phyloP scores from a whole-genome alignment of 1,140 invertebrate genomes.

The Diabrotica undecimpunctata region DNA sequence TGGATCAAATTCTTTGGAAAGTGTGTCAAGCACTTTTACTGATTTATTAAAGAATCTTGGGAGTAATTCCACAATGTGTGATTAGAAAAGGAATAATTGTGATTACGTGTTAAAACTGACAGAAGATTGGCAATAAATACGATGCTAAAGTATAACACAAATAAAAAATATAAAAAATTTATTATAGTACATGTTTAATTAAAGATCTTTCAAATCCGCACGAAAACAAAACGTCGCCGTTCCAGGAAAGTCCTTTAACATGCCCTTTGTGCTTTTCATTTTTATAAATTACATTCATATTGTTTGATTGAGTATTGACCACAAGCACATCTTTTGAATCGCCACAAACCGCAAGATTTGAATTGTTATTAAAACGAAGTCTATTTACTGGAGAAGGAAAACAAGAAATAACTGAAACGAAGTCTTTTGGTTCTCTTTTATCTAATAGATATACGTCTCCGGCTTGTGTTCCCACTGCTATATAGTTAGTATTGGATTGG shows the following conservation, averaged over 20 bases:
- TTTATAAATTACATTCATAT: slow-evolving; percentile 29
- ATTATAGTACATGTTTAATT: slow-evolving; percentile 17
- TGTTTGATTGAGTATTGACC: slow-evolving; percentile 25
- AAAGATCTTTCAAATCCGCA: slow-evolving; percentile 39
- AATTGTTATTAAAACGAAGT: slow-evolving; percentile 28
- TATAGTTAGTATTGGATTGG: slow-evolving; percentile 27
- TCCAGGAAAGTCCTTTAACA: slow-evolving; percentile 37
- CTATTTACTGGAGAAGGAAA: slow-evolving; percentile 30
- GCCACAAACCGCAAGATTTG: slow-evolving; percentile 34
- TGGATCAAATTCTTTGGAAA: too few species aligned
- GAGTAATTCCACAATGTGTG: too few species aligned
- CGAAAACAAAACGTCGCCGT: slow-evolving; percentile 35
- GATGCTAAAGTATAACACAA: too few species aligned
- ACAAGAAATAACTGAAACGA: slow-evolving; percentile 28
- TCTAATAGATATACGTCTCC: slow-evolving; percentile 39
- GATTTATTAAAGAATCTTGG: too few species aligned
- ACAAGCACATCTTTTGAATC: slow-evolving; percentile 35
- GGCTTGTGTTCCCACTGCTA: slow-evolving; percentile 33
- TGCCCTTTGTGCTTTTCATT: slow-evolving; percentile 28
- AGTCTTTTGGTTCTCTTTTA: slow-evolving; percentile 37
- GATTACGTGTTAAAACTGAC: too few species aligned
- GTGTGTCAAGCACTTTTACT: too few species aligned
- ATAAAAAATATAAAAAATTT: neutral
- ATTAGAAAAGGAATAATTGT: too few species aligned
- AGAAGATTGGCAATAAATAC: too few species aligned